Evolutionary conservation across 2,797 vertebrate species (phyloP).

Genomic region (Anabas testudineus): DNA sequence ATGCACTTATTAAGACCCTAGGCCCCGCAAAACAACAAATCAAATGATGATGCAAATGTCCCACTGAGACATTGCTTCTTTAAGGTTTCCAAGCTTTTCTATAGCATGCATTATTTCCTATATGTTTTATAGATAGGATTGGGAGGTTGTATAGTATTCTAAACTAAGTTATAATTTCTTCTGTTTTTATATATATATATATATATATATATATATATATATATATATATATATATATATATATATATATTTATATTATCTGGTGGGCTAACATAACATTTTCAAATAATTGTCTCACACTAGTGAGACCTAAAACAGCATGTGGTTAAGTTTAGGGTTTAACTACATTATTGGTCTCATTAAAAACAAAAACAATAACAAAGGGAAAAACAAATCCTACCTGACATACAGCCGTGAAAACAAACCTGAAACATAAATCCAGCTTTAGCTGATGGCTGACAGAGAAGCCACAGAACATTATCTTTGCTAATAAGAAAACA

Average conservation of each 20-base stretch:
- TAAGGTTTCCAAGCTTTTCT: too few species aligned
- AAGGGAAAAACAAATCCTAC: conserved; percentile 54
- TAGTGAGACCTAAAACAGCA: too few species aligned
- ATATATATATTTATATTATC: too few species aligned
- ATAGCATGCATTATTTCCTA: not conserved
- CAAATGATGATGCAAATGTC: conserved; percentile 5
- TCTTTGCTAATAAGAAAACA: not conserved
- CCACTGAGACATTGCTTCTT: too few species aligned
- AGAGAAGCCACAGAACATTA: not conserved
- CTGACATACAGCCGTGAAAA: conserved; percentile 64
- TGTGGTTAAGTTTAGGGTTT: too few species aligned
- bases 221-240: too few species aligned
- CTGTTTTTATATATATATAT: too few species aligned
- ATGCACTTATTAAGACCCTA: not conserved
- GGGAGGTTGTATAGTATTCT: not conserved
- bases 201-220: too few species aligned
- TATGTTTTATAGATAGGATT: conserved; percentile 2
- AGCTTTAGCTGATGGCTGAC: conserved; percentile 7
- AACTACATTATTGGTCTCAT: too few species aligned
- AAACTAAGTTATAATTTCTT: too few species aligned
- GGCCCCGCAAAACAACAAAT: not conserved
- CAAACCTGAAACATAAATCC: conserved; percentile 75
- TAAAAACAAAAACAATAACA: not conserved
- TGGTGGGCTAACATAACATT: too few species aligned
- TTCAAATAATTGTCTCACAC: too few species aligned